Base-by-base conservation (phyloP, 2,113 vertebrate species). In the Notechis scutatus region DNA sequence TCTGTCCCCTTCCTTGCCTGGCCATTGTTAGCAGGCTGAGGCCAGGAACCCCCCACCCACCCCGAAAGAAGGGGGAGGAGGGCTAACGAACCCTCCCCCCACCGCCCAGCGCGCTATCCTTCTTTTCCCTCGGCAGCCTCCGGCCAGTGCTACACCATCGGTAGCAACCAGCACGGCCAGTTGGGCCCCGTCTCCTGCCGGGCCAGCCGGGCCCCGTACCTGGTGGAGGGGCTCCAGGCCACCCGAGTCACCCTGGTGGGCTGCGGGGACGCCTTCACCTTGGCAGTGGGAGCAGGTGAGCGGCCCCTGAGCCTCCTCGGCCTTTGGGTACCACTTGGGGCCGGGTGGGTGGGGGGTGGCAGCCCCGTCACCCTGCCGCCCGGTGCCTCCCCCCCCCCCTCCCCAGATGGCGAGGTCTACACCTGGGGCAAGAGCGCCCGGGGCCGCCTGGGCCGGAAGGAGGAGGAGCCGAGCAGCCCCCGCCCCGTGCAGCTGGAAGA, bases 361-460 rank as follows among this genome's bases (percentile, higher is more conserved):
- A 34, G 8, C 69, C 23, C 7, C 15, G 5, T 81, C 11, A 24
- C 26, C 10, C 3, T 21, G 10, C 45, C 9, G 45, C 7, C 18
- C 24, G 5, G 24, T 34, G 29, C 45, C 24, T 12, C 52, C 11
- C 11, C 12, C 10, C 12, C 10, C 3, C 10, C 52, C 85, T 91
- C 24, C 55, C 7, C 98, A 99, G 99, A 99, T 0, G 98, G 99
- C 0, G 99, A 99, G 95, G 99, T 99, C 88, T 99, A 98, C 96
- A 99, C 99, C 0, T 99, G 99, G 99, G 99, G 99, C 34, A 99
- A 99, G 96, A 99, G 99, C 64, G 99, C 99, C 96, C 97, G 99
- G 45, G 99, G 99, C 57, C 98, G 99, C 64, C 97, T 99, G 52
- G 99, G 99, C 95, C 98, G 99, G 93, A 99, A 98, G 96, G 99